Conservation (phyloP, 2,113 vertebrate species). For the Catagonus wagneri region DNA sequence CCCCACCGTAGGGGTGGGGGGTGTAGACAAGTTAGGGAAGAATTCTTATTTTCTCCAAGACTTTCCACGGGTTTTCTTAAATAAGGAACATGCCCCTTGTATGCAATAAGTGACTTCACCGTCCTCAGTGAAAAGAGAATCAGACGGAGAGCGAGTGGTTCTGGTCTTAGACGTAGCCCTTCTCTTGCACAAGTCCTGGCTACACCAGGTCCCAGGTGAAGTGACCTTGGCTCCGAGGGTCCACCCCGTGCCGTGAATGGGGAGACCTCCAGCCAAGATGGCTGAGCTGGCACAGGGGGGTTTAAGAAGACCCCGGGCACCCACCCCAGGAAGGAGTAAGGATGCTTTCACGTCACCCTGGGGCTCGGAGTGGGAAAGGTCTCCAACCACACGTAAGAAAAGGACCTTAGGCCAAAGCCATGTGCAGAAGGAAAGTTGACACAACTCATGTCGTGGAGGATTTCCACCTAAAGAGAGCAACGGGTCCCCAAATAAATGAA, state of each 20-base stretch:
- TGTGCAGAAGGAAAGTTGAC: not conserved
- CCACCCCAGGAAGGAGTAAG: not conserved
- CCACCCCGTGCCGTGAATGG: no score
- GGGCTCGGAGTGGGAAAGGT: not conserved
- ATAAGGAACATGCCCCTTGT: not conserved
- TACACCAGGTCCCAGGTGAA: no score
- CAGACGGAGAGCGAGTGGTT: not conserved
- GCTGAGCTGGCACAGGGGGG: no score
- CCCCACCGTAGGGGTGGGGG: no score
- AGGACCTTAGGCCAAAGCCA: not conserved
- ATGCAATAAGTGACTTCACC: not conserved
- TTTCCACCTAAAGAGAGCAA: no score
- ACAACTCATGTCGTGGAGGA: no score
- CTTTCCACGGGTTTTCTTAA: not conserved
- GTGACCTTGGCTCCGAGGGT: not conserved
- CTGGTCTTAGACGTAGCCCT: not conserved
- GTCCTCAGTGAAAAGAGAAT: not conserved
- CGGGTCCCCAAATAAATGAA: not conserved
- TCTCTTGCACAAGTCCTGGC: no score
- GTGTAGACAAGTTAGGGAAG: rapidly evolving
- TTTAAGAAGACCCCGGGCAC: not conserved
- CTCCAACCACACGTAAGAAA: not conserved
- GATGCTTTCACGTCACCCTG: not conserved
- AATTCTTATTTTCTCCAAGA: not conserved
- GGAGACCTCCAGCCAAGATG: no score